Percentiles rank a stretch among this genome's conserved stretches.
Evolutionary conservation across 2,797 vertebrate genomes (phyloP).

Genomic region (Hydrolagus colliei): DNA sequence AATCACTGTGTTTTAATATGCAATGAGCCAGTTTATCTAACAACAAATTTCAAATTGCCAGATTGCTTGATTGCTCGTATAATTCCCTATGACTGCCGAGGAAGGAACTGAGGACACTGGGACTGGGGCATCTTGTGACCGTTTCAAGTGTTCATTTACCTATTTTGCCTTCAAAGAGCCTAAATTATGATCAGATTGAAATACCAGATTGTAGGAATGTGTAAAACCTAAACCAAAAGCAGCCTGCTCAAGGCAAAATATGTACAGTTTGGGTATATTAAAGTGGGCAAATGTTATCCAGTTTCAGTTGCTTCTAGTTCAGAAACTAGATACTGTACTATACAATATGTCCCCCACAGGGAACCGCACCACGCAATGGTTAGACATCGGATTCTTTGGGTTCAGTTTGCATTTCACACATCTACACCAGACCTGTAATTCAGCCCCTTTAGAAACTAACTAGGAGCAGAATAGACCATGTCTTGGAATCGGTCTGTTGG

Average conservation of each 20-base stretch:
- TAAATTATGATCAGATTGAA: slow-evolving; percentile 11
- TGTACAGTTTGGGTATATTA: neutral
- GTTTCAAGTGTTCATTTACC: slow-evolving; percentile 5
- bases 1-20: neutral
- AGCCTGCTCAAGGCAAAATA: neutral
- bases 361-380: neutral
- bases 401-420: slow-evolving; percentile 9
- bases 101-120: neutral
- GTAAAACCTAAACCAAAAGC: neutral
- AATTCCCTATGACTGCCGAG: neutral
- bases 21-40: neutral
- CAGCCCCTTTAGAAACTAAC: slow-evolving; percentile 1
- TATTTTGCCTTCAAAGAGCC: neutral
- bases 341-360: slow-evolving; percentile 15
- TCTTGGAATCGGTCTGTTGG: neutral
- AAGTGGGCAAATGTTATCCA: neutral
- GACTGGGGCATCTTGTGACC: neutral
- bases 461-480: neutral
- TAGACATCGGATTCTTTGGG: neutral
- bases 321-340: neutral
- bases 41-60: neutral
- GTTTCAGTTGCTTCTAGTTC: slow-evolving; percentile 20
- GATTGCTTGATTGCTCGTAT: neutral
- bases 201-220: neutral
- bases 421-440: neutral